Percentiles rank a stretch among this genome's conserved stretches.
Conservation (phyloP, 2,113 vertebrate species). For the Mormoops blainvillei region DNA sequence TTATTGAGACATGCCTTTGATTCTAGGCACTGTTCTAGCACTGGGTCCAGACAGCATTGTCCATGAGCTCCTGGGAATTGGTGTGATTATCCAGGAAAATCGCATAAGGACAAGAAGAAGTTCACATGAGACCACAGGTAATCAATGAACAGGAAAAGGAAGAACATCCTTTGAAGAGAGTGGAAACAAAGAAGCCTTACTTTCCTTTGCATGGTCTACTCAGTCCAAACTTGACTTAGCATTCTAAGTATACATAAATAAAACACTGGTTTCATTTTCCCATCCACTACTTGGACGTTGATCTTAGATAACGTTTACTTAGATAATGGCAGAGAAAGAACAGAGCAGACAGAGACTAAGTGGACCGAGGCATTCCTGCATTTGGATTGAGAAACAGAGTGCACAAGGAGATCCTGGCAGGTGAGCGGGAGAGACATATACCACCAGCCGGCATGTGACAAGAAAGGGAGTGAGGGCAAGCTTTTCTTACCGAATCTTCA, state of each 20-base stretch:
- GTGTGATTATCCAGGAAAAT: neutral
- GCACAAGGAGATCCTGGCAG: rapidly evolving
- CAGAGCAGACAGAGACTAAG: neutral
- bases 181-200: neutral
- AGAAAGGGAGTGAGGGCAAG: neutral
- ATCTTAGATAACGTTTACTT: neutral
- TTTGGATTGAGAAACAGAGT: neutral
- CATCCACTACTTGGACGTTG: neutral
- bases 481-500: neutral
- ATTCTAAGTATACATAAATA: neutral
- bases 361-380: neutral
- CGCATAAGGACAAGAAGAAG: neutral
- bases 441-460: neutral
- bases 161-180: neutral
- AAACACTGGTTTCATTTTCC: neutral
- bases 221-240: neutral
- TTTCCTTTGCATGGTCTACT: neutral
- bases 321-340: neutral
- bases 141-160: neutral
- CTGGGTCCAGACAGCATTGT: neutral
- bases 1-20: neutral
- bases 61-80: neutral
- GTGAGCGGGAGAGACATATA: neutral
- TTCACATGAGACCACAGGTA: neutral
- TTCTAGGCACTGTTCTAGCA: neutral